A percentile compares a stretch with the other conserved stretches of the same genome.
Conservation (phyloP, 2,888 invertebrate species). For the Lasioglossum lativentre region DNA sequence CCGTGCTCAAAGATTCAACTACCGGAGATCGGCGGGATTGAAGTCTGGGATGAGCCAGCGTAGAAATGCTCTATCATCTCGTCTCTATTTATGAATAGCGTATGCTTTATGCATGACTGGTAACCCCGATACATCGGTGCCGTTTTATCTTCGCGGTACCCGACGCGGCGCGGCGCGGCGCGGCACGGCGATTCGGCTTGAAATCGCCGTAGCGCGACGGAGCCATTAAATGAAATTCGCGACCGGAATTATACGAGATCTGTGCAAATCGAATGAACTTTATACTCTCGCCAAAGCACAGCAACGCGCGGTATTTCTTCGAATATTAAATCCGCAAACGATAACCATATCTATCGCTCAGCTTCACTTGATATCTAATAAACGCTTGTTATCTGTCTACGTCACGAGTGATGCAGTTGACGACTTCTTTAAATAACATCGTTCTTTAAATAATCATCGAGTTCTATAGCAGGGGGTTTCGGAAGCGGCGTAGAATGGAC, state of each 20-base stretch:
- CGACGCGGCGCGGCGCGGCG: neutral
- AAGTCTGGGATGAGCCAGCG: constrained; percentile 35
- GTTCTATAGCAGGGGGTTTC: neutral
- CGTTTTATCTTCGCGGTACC: neutral
- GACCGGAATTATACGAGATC: neutral
- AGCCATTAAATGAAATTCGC: neutral
- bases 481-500: neutral
- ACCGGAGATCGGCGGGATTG: constrained; percentile 59
- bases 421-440: neutral
- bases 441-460: too few species aligned
- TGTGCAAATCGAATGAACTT: neutral
- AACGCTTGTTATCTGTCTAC: neutral
- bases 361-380: too few species aligned
- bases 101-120: constrained; percentile 40
- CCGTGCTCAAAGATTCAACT: constrained; percentile 67
- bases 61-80: constrained; percentile 38
- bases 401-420: neutral
- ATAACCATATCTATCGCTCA: neutral
- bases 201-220: neutral
- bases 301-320: neutral
- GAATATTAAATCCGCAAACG: neutral
- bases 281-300: neutral
- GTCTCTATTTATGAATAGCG: constrained; percentile 52
- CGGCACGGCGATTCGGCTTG: neutral
- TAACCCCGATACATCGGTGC: constrained; percentile 31